Percentiles rank a stretch among this genome's conserved stretches.
These are phyloP conservation scores for Platycheirus rosarum DNA, from an alignment of 2,888 invertebrate species.

Conservation along the genomic window DNA sequence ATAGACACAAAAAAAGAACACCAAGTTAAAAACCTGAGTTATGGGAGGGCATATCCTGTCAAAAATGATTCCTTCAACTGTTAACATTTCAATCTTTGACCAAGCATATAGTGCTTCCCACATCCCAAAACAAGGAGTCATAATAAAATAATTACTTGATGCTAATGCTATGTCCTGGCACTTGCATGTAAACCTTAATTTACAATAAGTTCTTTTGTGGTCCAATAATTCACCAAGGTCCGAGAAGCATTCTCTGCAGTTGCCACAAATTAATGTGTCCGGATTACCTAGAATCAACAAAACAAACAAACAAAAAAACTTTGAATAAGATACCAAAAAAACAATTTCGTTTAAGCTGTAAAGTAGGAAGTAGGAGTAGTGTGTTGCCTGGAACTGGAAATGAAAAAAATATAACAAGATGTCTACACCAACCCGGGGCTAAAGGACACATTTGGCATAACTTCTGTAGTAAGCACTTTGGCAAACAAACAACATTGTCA, in stretches of 20 bases:
- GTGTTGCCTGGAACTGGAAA: neutral
- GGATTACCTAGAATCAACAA: constrained; percentile 85
- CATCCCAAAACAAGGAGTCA: constrained; percentile 50
- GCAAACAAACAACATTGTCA: constrained; percentile 71
- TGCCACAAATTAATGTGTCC: constrained; percentile 91
- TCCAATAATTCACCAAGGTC: constrained; percentile 89
- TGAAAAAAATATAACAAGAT: constrained; percentile 1
- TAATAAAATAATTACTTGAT: constrained; percentile 81
- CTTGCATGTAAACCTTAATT: constrained; percentile 88
- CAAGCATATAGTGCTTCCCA: neutral
- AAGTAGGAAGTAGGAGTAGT: neutral
- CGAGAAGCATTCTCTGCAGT: constrained; percentile 89
- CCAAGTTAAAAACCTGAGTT: constrained; percentile 26
- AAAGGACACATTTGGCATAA: constrained; percentile 72
- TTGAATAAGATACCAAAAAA: constrained; percentile 64
- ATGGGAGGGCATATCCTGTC: constrained; percentile 7
- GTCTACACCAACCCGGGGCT: constrained; percentile 26
- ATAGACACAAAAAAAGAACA: constrained; percentile 26
- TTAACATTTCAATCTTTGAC: constrained; percentile 14
- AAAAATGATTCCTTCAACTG: constrained; percentile 10
- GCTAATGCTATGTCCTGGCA: constrained; percentile 84
- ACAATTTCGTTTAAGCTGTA: constrained; percentile 51
- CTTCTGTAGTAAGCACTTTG: constrained; percentile 69
- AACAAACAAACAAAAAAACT: constrained; percentile 51
- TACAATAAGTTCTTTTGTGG: constrained; percentile 89